These are phyloP conservation scores for Meles meles DNA, from an alignment of 2,113 vertebrate genomes.

Conservation along the genomic window DNA sequence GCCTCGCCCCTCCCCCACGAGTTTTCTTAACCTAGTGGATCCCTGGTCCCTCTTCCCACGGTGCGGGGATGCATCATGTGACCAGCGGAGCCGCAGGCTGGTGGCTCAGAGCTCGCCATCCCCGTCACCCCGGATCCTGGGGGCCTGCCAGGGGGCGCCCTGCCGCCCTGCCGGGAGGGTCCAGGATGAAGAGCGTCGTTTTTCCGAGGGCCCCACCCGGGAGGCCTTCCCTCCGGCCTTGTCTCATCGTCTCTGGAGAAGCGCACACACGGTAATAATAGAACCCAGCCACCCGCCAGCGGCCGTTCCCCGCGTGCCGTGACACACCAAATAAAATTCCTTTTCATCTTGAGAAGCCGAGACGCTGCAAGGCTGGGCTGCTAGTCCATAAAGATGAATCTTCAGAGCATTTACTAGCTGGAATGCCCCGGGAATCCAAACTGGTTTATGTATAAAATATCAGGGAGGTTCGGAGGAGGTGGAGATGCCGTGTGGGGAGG, in stretches of 20 bases:
- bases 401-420: constrained; percentile 71
- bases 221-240: background rate
- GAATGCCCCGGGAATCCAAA: constrained; percentile 67
- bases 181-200: background rate
- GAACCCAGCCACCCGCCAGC: background rate
- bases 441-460: constrained; percentile 72
- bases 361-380: constrained; percentile 18
- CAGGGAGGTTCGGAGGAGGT: constrained; percentile 58
- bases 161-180: background rate
- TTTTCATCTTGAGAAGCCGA: constrained; percentile 73
- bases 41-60: background rate
- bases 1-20: background rate
- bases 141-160: background rate
- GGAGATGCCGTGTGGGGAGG: background rate
- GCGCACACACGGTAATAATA: accelerated
- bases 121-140: background rate
- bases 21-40: background rate
- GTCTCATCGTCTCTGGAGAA: background rate
- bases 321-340: constrained; percentile 64
- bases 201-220: background rate
- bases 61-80: background rate
- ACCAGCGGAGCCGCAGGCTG: too few species aligned
- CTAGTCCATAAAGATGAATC: constrained; percentile 69
- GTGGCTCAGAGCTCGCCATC: too few species aligned
- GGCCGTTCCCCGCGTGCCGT: background rate